Evolutionary conservation across 2,113 vertebrate genomes (phyloP).

Genomic region (Delphinus delphis): DNA sequence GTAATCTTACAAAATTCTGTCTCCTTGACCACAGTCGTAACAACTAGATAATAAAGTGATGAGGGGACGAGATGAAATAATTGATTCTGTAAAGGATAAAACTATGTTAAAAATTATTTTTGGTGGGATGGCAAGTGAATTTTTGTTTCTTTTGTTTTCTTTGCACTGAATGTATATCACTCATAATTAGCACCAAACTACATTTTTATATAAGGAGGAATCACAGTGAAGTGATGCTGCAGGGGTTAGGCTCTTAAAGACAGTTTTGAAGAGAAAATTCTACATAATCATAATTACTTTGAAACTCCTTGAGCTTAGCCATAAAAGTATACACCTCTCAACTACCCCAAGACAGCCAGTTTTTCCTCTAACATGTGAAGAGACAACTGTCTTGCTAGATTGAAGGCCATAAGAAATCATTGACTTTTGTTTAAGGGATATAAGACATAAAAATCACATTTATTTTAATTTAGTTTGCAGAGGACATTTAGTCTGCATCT

Average conservation of each 20-base stretch:
- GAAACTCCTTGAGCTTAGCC: not conserved
- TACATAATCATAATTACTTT: not conserved
- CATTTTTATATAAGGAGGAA: not conserved
- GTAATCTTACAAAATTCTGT: not conserved
- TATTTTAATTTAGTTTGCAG: not conserved
- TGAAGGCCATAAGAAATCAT: not conserved
- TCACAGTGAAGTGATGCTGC: not conserved
- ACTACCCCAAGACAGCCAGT: not conserved
- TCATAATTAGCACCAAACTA: not conserved
- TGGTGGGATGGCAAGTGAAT: not conserved
- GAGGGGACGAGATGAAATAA: not conserved
- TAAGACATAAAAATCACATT: not conserved
- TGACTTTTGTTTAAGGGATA: not conserved
- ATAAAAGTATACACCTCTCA: not conserved
- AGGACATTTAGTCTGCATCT: not conserved
- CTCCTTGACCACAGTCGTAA: not conserved
- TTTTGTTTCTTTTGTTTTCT: not conserved
- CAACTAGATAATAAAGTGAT: not conserved
- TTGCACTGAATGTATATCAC: not conserved
- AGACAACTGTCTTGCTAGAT: not conserved
- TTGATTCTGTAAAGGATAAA: not conserved
- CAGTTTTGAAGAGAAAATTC: not conserved
- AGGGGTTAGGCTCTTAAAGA: not conserved
- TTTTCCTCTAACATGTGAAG: not conserved
- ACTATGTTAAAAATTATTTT: not conserved